Evolutionary conservation across 2,888 invertebrate species (phyloP), one percentile per base, ranked within the genome.

Genomic region (Heteromyza rotundicornis): DNA sequence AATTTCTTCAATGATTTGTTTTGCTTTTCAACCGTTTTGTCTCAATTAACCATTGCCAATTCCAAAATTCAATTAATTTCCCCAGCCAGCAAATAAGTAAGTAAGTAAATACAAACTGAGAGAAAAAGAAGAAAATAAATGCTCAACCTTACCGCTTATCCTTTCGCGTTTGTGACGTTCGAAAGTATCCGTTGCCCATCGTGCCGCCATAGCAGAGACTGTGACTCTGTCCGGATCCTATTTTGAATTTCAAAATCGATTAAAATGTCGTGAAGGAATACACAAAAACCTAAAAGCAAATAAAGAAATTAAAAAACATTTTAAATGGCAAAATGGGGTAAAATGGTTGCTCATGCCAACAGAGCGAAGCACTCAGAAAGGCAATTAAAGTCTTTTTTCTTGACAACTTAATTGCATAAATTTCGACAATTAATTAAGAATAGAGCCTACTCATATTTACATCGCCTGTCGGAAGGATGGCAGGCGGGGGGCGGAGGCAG

Each of bases 71-170:
- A n/a, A n/a, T n/a, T n/a, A n/a, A n/a, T n/a, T n/a, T n/a, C n/a
- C n/a, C n/a, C n/a, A n/a, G n/a, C n/a, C n/a, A n/a, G n/a, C n/a
- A n/a, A n/a, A n/a, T n/a, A n/a, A n/a, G n/a, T n/a, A n/a, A n/a
- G n/a, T n/a, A n/a, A n/a, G n/a, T n/a, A n/a, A n/a, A n/a, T n/a
- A n/a, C n/a, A 27, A 27, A 27, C 5, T 27, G 27, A 5, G 27
- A 27, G 10, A 8, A 53, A 32, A 27, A 5, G 35, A 56, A 80
- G n/a, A n/a, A n/a, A n/a, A n/a, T n/a, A n/a, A n/a, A n/a, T n/a
- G n/a, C n/a, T n/a, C n/a, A n/a, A n/a, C n/a, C 84, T 83, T 78
- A 86, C 86, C 86, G 84, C 82, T 84, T 86, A 82, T 86, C 86
- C 84, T 84, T 85, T 71, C 85, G 84, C 70, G 84, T 79, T 82